Evolutionary conservation across 2,797 vertebrate genomes (phyloP), one percentile per base, ranked within the genome.

Genomic region (Amblyraja radiata): DNA sequence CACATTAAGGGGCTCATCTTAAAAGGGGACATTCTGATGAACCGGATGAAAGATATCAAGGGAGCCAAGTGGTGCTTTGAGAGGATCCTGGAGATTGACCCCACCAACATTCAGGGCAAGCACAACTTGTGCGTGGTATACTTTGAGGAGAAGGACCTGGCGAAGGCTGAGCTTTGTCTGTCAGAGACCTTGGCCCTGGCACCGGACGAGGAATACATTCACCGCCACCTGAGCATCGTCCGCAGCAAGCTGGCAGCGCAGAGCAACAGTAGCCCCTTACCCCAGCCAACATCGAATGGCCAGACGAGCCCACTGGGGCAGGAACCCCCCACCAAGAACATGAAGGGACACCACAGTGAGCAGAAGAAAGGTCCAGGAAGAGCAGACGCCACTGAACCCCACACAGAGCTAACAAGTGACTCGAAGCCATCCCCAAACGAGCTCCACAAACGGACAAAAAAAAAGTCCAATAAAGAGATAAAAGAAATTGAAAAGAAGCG

Each of bases 21-120:
- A 93, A 99, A 99, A 95, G 99, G 99, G 1, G 99, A 99, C 95
- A 99, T 99, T 95, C 97, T 99, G 93, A 99, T 99, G 99, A 99
- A 99, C 96, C 98, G 99, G 94, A 98, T 97, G 94, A 99, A 99
- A 94, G 99, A 99, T 96, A 99, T 98, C 0, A 93, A 18, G 1
- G 99, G 98, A 5, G 99, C 99, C 23, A 99, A 98, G 93, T 95
- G 93, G 68, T 99, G 98, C 95, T 99, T 99, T 93, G 96, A 99
- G 95, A 97, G 96, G 93, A 99, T 99, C 94, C 93, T 99, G 93
- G 95, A 95, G 93, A 96, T 98, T 95, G 98, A 99, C 95, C 99
- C 98, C 93, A 96, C 94, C 93, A 99, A 99, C 2, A 98, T 99
- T n/a, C 99, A 99, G 95, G 98, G 98, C 58, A 99, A 99, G 94